Evolutionary conservation across 2,797 vertebrate species (phyloP).

Genomic region (Mallotus villosus): DNA sequence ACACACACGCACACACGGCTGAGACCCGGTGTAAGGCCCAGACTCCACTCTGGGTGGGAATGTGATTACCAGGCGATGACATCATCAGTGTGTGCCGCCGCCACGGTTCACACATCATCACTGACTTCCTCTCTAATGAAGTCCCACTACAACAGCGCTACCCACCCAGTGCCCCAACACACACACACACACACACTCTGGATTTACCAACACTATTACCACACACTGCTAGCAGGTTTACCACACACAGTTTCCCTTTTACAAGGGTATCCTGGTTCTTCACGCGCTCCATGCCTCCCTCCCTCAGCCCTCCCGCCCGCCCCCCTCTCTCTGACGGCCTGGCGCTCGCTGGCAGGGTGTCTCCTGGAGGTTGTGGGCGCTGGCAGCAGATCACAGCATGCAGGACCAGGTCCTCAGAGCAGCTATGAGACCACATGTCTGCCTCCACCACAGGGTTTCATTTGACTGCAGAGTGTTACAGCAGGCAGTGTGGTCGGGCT

Average conservation of each 20-base stretch:
- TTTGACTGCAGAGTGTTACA: constrained; percentile 50
- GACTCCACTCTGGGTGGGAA: constrained; percentile 72
- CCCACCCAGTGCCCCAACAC: constrained; percentile 19
- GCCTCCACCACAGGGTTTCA: constrained; percentile 62
- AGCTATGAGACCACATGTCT: constrained; percentile 36
- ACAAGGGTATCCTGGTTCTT: constrained; percentile 44
- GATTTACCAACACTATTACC: background rate
- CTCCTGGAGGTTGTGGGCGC: constrained; percentile 38
- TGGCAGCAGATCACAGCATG: constrained; percentile 57
- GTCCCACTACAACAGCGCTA: constrained; percentile 67
- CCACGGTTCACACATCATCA: constrained; percentile 81
- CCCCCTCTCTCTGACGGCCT: constrained; percentile 43
- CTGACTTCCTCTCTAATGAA: constrained; percentile 79
- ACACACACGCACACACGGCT: constrained; percentile 31
- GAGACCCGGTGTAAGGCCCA: constrained; percentile 58
- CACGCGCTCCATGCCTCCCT: constrained; percentile 6
- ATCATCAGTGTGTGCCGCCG: constrained; percentile 72
- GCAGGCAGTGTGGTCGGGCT: constrained; percentile 32
- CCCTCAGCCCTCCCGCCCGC: background rate
- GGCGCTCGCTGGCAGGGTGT: constrained; percentile 26
- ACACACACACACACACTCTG: constrained; percentile 7
- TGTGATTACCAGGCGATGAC: constrained; percentile 78
- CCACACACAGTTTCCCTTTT: constrained; percentile 49
- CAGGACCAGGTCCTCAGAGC: constrained; percentile 8
- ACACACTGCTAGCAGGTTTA: constrained; percentile 1